Evolutionary conservation across 1,140 invertebrate genomes (phyloP).

Genomic region (Rhyzopertha dominica): DNA sequence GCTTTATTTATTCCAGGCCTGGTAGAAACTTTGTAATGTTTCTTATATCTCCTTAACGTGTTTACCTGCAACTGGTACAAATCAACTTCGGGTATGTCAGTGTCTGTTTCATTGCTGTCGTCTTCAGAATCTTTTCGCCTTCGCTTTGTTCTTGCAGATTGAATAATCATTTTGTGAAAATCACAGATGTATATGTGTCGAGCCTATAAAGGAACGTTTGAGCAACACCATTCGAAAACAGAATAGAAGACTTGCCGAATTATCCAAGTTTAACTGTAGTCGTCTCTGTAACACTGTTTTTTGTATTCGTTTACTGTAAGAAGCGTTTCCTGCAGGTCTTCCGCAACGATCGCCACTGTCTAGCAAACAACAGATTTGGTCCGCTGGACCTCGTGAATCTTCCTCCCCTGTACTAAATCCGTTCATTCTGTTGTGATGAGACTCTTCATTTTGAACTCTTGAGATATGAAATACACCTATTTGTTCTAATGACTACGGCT

Average conservation of each 20-base stretch:
- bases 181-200: slow-evolving; percentile 96
- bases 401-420: slow-evolving; percentile 88
- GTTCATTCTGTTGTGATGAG: too few relatives aligned
- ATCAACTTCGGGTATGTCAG: slow-evolving; percentile 88
- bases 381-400: slow-evolving; percentile 72
- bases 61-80: slow-evolving; percentile 89
- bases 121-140: slow-evolving; percentile 89
- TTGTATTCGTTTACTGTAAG: slow-evolving; percentile 94
- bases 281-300: slow-evolving; percentile 91
- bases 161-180: slow-evolving; percentile 91
- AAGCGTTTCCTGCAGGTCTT: slow-evolving; percentile 87
- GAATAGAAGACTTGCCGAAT: slow-evolving; percentile 55
- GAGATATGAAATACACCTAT: too few relatives aligned
- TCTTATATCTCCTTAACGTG: slow-evolving; percentile 87
- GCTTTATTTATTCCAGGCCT: slow-evolving; percentile 89
- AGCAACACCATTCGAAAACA: background rate
- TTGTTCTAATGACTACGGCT: too few relatives aligned
- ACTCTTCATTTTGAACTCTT: background rate
- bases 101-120: slow-evolving; percentile 82
- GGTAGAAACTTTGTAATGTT: slow-evolving; percentile 87
- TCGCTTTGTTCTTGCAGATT: slow-evolving; percentile 80
- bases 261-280: slow-evolving; percentile 84
- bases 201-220: slow-evolving; percentile 62
- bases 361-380: slow-evolving; percentile 91
- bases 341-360: slow-evolving; percentile 84